Evolutionary conservation across 1,140 invertebrate species (phyloP).

Genomic region (Aphelenchoides besseyi): DNA sequence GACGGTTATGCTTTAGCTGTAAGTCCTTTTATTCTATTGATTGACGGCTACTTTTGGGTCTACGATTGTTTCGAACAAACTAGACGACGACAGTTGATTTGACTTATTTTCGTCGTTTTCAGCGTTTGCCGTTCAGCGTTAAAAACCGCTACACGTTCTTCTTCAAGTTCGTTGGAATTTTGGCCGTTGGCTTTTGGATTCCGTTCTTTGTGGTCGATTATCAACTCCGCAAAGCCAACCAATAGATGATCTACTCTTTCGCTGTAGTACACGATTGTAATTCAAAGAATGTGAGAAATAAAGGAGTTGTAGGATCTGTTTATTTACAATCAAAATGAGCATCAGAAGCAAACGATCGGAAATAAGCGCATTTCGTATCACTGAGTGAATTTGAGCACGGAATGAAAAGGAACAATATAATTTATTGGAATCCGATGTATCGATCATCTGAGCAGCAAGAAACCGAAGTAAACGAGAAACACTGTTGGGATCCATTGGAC

Average conservation of each 20-base stretch:
- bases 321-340: not conserved
- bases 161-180: slow-evolving; percentile 38
- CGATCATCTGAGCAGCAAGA: no score
- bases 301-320: not conserved
- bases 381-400: slow-evolving; percentile 5
- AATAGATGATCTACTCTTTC: slow-evolving; percentile 28
- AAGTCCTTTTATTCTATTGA: slow-evolving; percentile 29
- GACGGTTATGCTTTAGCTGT: slow-evolving; percentile 50
- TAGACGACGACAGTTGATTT: not conserved
- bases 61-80: not conserved
- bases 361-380: no score
- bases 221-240: slow-evolving; percentile 50
- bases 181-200: slow-evolving; percentile 50
- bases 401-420: not conserved
- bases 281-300: not conserved
- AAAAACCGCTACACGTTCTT: slow-evolving; percentile 43
- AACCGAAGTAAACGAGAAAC: no score
- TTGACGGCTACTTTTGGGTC: not conserved
- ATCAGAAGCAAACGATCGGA: no score
- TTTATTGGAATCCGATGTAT: no score
- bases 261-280: not conserved
- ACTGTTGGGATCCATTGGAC: no score
- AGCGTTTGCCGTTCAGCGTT: slow-evolving; percentile 48
- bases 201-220: slow-evolving; percentile 52
- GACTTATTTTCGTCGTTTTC: slow-evolving; percentile 28